Percentiles rank a stretch among this genome's conserved stretches.
Evolutionary conservation across 2,113 vertebrate genomes (phyloP).

Genomic region (Psittacus erithacus): DNA sequence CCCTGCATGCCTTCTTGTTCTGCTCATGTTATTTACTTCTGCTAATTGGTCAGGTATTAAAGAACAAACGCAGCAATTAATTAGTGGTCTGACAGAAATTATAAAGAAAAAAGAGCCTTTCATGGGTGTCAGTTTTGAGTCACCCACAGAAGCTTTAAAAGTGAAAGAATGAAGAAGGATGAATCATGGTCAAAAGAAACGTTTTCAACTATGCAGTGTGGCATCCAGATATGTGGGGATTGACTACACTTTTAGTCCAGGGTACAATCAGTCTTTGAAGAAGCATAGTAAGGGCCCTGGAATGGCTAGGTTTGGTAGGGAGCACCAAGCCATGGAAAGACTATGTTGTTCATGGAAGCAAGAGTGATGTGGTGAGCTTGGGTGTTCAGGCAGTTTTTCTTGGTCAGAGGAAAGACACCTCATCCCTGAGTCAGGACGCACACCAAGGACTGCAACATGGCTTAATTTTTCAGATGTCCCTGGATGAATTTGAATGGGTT

Average conservation of each 20-base stretch:
- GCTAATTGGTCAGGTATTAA: slow-evolving; percentile 52
- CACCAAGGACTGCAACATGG: neutral
- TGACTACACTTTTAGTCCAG: neutral
- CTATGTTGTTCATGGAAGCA: neutral
- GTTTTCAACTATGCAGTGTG: neutral
- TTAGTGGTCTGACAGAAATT: slow-evolving; percentile 50
- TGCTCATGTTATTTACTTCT: slow-evolving; percentile 31
- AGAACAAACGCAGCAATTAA: slow-evolving; percentile 54
- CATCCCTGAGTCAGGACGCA: neutral
- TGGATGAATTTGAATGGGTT: neutral
- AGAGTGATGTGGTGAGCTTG: neutral
- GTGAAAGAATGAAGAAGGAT: slow-evolving; percentile 14
- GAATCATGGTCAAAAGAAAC: slow-evolving; percentile 32
- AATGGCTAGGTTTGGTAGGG: neutral
- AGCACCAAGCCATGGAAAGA: neutral
- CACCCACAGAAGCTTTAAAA: slow-evolving; percentile 23
- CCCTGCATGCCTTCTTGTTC: neutral
- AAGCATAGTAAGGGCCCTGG: neutral
- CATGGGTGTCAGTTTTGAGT: slow-evolving; percentile 30
- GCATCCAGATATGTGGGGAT: slow-evolving; percentile 16
- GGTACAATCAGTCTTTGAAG: neutral
- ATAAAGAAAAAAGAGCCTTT: slow-evolving; percentile 38
- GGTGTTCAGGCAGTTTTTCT: neutral
- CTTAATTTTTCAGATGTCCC: neutral
- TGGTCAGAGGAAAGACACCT: neutral